Base-by-base conservation (phyloP, 2,888 invertebrate genomes). In the Apomyelois bistriatella region DNA sequence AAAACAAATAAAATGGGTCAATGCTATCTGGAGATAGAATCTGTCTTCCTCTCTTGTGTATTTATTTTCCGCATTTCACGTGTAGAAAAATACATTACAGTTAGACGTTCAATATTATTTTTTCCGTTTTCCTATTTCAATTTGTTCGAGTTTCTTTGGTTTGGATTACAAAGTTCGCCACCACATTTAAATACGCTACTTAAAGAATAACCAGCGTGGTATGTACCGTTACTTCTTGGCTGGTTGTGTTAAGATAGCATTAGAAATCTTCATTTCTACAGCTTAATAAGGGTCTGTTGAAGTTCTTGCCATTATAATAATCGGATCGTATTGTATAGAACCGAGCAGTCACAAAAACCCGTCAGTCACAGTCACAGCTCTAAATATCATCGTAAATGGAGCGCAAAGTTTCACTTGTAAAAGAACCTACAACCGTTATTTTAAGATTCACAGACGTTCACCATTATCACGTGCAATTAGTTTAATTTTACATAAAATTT, bases 401-500 rank as follows among this genome's bases (percentile, higher is more conserved):
- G 61, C 72, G 66, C 52, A 59, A 69, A 64, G 57, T 59, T 62
- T 57, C 48, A 58, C 54, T 59, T 47, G 58, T 61, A 63, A 63
- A 64, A 58, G 58, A 53, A 62, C 56, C 53, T 55, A 32, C 53
- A 22, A 58, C 62, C 53, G 60, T 61, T 62, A 60, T 49, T 40
- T 12, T 46, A 64, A 52, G 58, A 59, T 41, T 47, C 40, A 28
- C 17, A n/a, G n/a, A n/a, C 43, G 9, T 50, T 40, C 32, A 50
- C 49, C 49, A 40, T 41, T 50, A 50, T 12, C 13, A 22, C 5
- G 22, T 22, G 22, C 2, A 22, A 22, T 5, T 22, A 32, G 32
- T 2, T 1, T 6, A 32, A 32, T 2, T 10, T 9, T 32, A 32
- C 7, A 32, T 8, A 32, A 32, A 32, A 28, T 28, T 5, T 28